Conservation (phyloP, 2,888 invertebrate genomes). For the Rhagonycha lutea region DNA sequence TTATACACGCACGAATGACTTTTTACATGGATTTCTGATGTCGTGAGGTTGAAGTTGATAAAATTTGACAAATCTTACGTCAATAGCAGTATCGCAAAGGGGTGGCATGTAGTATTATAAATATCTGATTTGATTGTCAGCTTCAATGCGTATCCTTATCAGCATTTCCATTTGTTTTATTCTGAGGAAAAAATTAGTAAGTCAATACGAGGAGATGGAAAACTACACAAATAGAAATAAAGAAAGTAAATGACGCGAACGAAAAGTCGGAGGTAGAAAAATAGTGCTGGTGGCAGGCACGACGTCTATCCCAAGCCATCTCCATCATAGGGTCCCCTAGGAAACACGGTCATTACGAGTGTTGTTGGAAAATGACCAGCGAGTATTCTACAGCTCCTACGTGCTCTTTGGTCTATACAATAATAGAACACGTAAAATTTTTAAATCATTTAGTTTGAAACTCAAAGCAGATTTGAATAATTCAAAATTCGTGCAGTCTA, state of each 20-base stretch:
- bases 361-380: constrained; percentile 29
- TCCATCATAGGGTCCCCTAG: constrained; percentile 34
- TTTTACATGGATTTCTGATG: background rate
- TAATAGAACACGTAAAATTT: constrained; percentile 12
- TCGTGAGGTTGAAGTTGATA: background rate
- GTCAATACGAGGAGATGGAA: background rate
- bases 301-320: constrained; percentile 35
- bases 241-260: constrained; percentile 25
- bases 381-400: constrained; percentile 29
- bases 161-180: background rate
- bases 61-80: constrained; percentile 2
- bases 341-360: constrained; percentile 31
- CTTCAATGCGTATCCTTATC: background rate
- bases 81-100: constrained; percentile 9
- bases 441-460: constrained; percentile 9
- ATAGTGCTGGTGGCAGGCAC: constrained; percentile 30
- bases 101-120: background rate
- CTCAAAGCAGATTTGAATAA: background rate
- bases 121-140: background rate
- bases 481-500: background rate
- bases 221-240: constrained; percentile 8
- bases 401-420: constrained; percentile 18
- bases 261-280: constrained; percentile 32
- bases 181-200: background rate
- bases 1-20: background rate